Conservation (phyloP, 2,888 invertebrate species). For the Stegana nigrithorax region DNA sequence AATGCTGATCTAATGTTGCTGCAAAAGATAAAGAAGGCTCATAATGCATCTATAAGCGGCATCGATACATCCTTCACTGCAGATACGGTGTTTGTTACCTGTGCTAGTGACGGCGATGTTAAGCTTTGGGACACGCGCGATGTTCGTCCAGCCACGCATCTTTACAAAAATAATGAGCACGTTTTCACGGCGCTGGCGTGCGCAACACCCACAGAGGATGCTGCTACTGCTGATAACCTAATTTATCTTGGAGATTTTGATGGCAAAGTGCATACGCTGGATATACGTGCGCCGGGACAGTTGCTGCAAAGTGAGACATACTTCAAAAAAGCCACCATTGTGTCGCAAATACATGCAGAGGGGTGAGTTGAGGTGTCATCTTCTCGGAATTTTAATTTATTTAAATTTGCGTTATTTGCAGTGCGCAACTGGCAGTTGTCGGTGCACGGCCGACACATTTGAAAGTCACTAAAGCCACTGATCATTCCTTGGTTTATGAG, state of each 20-base stretch:
- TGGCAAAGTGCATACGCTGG: slow-evolving; percentile 45
- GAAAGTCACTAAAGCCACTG: slow-evolving; percentile 29
- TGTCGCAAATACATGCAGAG: slow-evolving; percentile 37
- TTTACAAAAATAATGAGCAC: slow-evolving; percentile 37
- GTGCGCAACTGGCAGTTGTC: slow-evolving; percentile 41
- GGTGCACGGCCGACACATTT: slow-evolving; percentile 42
- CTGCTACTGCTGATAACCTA: slow-evolving; percentile 36
- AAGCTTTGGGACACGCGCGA: slow-evolving; percentile 45
- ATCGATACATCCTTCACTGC: slow-evolving; percentile 31
- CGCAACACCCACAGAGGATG: slow-evolving; percentile 34
- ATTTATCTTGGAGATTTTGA: slow-evolving; percentile 46
- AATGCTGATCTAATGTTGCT: slow-evolving; percentile 53
- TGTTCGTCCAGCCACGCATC: slow-evolving; percentile 34
- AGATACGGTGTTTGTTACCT: slow-evolving; percentile 37
- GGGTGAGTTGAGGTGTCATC: slow-evolving; percentile 30
- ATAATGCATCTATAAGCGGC: slow-evolving; percentile 42
- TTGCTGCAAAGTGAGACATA: slow-evolving; percentile 32
- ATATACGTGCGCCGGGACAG: slow-evolving; percentile 37
- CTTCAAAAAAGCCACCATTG: slow-evolving; percentile 32
- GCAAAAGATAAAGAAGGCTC: slow-evolving; percentile 23
- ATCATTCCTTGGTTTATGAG: slow-evolving; percentile 35
- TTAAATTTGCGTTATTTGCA: slow-evolving; percentile 17
- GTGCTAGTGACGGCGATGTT: slow-evolving; percentile 20
- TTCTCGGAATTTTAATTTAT: not conserved
- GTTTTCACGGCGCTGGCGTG: slow-evolving; percentile 39